These are phyloP conservation scores for Brenthis ino DNA, from an alignment of 2,888 invertebrate genomes.

Conservation along the genomic window DNA sequence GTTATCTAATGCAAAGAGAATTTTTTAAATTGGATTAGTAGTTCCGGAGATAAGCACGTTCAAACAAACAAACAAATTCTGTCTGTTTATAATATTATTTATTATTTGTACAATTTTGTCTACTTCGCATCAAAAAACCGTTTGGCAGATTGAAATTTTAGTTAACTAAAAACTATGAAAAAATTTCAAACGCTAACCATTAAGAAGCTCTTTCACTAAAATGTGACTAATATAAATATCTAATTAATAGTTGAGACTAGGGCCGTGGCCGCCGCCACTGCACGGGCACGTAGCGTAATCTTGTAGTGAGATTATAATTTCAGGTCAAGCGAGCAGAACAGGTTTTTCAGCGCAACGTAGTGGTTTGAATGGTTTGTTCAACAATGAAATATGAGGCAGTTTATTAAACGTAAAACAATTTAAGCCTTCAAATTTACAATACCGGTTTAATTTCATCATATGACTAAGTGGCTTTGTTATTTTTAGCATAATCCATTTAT, in stretches of 20 bases:
- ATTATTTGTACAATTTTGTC: too few species aligned
- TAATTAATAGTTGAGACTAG: background rate
- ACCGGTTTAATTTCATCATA: background rate
- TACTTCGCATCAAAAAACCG: too few species aligned
- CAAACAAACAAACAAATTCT: too few species aligned
- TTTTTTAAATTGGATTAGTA: too few species aligned
- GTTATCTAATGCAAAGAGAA: too few species aligned
- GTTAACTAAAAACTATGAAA: too few species aligned
- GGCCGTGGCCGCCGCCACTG: background rate
- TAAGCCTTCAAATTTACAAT: background rate
- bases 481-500: too few species aligned
- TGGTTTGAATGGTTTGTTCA: slow-evolving; percentile 4
- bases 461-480: too few species aligned
- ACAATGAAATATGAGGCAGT: slow-evolving; percentile 10
- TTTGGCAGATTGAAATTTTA: too few species aligned
- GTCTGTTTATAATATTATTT: too few species aligned
- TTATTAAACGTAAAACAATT: slow-evolving; percentile 5
- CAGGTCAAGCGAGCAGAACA: slow-evolving; percentile 17
- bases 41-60: too few species aligned
- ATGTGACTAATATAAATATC: background rate
- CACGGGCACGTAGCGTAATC: slow-evolving; percentile 9
- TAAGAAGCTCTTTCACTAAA: background rate
- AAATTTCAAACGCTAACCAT: too few species aligned
- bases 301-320: slow-evolving; percentile 20
- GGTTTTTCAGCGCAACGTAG: slow-evolving; percentile 11